These are phyloP conservation scores for Brachionus paranguensis DNA, from an alignment of 1,140 invertebrate genomes.

Conservation along the genomic window DNA sequence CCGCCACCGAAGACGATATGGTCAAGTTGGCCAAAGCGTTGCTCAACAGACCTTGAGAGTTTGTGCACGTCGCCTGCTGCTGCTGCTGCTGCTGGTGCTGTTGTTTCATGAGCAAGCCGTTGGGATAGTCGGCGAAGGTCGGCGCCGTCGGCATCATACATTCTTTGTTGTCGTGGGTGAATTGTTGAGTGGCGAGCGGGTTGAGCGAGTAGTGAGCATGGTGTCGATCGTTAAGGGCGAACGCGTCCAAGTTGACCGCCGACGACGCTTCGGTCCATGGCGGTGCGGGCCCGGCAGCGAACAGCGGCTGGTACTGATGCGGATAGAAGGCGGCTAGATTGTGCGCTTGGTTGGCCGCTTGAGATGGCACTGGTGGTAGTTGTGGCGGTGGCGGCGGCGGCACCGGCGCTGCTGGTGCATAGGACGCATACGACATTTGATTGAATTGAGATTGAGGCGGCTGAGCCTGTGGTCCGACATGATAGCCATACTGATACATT, in stretches of 20 bases:
- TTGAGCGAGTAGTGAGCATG: neutral
- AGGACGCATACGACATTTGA: neutral
- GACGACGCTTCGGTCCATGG: neutral
- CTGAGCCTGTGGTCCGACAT: neutral
- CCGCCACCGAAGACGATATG: neutral
- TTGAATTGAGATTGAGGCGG: neutral
- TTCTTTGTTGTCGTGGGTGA: neutral
- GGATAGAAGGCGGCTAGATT: neutral
- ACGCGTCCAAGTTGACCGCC: neutral
- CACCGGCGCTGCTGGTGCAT: neutral
- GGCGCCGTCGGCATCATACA: neutral
- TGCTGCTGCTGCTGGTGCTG: too few species aligned
- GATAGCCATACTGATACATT: neutral
- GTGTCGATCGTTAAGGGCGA: neutral
- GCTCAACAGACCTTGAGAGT: neutral
- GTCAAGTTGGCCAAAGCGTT: constrained; percentile 34
- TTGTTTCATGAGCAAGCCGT: neutral
- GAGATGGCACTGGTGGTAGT: neutral
- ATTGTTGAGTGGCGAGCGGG: neutral
- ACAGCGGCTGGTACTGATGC: neutral
- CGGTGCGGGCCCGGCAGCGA: neutral
- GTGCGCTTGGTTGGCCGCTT: neutral
- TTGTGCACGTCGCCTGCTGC: neutral
- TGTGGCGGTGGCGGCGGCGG: neutral
- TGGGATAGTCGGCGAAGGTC: neutral